phyloP scores from a whole-genome alignment of 1,140 invertebrate species.

The Acromyrmex heyeri region DNA sequence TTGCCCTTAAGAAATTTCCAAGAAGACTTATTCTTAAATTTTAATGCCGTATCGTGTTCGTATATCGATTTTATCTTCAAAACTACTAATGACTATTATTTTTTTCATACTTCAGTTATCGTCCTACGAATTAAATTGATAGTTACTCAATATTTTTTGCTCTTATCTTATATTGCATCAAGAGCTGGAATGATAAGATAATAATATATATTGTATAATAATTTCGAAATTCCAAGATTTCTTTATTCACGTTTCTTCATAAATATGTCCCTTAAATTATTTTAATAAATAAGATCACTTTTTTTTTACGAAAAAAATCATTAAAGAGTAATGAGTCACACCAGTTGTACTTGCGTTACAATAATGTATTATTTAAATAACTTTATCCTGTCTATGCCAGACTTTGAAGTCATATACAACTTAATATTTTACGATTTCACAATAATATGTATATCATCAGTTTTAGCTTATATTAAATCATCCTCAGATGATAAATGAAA shows the following conservation, averaged over 20 bases:
- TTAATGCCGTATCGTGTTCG: background rate
- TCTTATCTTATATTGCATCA: background rate
- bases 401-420: too few species aligned
- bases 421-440: too few species aligned
- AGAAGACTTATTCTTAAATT: background rate
- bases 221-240: background rate
- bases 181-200: constrained; percentile 12
- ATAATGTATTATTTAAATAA: too few species aligned
- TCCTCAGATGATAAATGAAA: too few species aligned
- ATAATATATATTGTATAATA: background rate
- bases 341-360: too few species aligned
- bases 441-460: too few species aligned
- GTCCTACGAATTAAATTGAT: background rate
- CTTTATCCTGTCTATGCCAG: too few species aligned
- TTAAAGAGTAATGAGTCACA: too few species aligned
- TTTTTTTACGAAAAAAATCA: too few species aligned
- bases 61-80: constrained; percentile 8
- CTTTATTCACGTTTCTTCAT: background rate
- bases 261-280: background rate
- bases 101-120: background rate
- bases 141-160: background rate
- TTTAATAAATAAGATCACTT: too few species aligned
- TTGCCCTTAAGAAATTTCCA: too few species aligned
- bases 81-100: background rate
- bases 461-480: too few species aligned